Evolutionary conservation across 2,113 vertebrate genomes (phyloP), one percentile per base, ranked within the genome.

Genomic region (Campylomormyrus numenius): DNA sequence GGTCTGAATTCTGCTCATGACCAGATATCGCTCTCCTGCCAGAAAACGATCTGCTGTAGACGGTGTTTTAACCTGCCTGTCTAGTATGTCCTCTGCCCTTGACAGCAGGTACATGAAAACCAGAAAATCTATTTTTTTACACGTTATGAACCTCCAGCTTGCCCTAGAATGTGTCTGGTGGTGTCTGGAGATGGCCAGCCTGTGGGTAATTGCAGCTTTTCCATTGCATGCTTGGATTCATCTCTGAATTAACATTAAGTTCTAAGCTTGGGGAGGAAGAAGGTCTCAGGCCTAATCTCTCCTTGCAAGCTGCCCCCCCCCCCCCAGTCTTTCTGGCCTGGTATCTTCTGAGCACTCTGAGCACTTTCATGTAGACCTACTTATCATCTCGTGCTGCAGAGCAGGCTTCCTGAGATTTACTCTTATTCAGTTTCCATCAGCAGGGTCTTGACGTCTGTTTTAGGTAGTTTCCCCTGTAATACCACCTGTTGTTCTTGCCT

Each of bases 261-360:
- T 35, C 70, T 49, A 85, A 83, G 58, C 88, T 35, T 80, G 52
- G 15, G 45, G 89, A 13, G 52, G 50, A 46, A 24, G 48, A 48
- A 70, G 80, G 50, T 77, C 88, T 31, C n/a, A 85, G 87, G 89
- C 17, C 45, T 74, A 85, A 90, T 88, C 90, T 87, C 84, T 77
- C 58, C 27, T 66, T 90, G 83, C 85, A 66, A 24, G 56, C 42
- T 53, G 21, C 53, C 39, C 39, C 39, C 39, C 35, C 35, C n/a
- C 17, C 31, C 85, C 88, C 89, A 90, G 45, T 21, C 24, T 70
- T 70, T 87, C 70, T 86, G 10, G 24, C n/a, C 45, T 88, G 39
- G 58, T 90, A 66, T 62, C 53, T 85, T 62, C 80, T 39, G 2
- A 21, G 27, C 24, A 35, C 42, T 31, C 80, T 39, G 1, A 21